Base-by-base conservation (phyloP, 2,888 invertebrate genomes). In the Galeruca laticollis region DNA sequence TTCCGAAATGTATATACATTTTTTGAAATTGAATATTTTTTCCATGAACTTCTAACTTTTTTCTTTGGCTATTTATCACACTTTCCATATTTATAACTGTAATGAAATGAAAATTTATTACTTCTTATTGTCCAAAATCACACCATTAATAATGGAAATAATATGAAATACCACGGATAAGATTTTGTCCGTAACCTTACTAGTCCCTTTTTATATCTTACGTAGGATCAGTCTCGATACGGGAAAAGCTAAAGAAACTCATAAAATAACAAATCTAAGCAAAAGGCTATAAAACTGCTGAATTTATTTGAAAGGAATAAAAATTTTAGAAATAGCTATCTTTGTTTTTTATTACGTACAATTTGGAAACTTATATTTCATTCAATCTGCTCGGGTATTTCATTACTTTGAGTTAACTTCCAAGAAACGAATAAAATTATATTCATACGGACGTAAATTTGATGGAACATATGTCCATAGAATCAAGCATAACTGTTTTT, bases 231-330 rank as follows among this genome's bases (percentile, higher is more conserved):
- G 18, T 15, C n/a, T 56, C 33, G 56, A 33, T 33, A 20, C 2
- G 35, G 54, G 2, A 3, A 35, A 57, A 10, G 35, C 33, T 35
- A 57, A 35, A 57, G 35, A 57, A 35, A 33, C 56, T 57, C n/a
- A 57, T 57, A 57, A 57, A 57, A 57, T 15, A 35, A 18, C 56
- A 57, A 35, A 57, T 57, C 35, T 33, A 57, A 57, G 35, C 31
- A 57, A 57, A 35, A 57, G 9, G 21, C 10, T 10, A 57, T 57
- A 57, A 57, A 57, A 57, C n/a, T 33, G 15, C 35, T 11, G 35
- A 57, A 57, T 57, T 57, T 57, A 57, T 57, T 57, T 35, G 31
- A 35, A 57, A 18, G 35, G 4, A 57, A 57, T 35, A 35, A 57
- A 57, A 57, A 10, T 33, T 8, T 35, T 13, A 35, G 56, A 57